Evolutionary conservation across 2,888 invertebrate genomes (phyloP), one percentile per base, ranked within the genome.

Genomic region (Anthoptus insignis): DNA sequence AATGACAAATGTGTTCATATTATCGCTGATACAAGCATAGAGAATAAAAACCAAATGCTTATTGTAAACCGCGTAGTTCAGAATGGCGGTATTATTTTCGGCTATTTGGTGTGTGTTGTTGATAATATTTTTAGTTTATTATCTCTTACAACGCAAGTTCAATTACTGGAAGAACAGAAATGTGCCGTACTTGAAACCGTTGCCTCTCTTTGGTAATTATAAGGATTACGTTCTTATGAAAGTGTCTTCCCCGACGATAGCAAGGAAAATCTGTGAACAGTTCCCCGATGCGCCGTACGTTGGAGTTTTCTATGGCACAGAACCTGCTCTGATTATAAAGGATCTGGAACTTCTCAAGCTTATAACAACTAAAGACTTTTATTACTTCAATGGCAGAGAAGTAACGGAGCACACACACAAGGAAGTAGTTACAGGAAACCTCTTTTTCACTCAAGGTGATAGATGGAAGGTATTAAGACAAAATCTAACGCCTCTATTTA

Each of bases 391-490:
- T 64, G 74, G 83, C 21, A 80, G 89, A 52, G 89, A 87, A 65
- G 59, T 80, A 0, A 74, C 81, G 0, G 78, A 79, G 0, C 82
- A 85, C 61, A 66, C 70, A 0, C 59, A 83, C 22, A 83, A 69
- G 13, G 91, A 91, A 72, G 37, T 72, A 1, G 21, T 81, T 0
- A 81, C 82, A 0, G 73, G 74, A 37, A 86, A 81, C 37, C 65
- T 90, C 0, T 88, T 90, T 66, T 80, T 75, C 59, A 73, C 76
- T 0, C 71, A 77, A 37, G 91, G 89, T 0, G 86, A 89, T 63
- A 65, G 72, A 2, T 91, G 91, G 90, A 87, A 83, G 59, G 78
- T 87, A 0, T 39, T 84, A 3, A 76, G 91, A 0, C 89, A 91
- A 66, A 86, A 88, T 42, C 59, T 86, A 11, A 84, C 86, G 0